These are phyloP conservation scores for Syrmaticus mikado DNA, from an alignment of 2,113 vertebrate genomes.

Conservation along the genomic window DNA sequence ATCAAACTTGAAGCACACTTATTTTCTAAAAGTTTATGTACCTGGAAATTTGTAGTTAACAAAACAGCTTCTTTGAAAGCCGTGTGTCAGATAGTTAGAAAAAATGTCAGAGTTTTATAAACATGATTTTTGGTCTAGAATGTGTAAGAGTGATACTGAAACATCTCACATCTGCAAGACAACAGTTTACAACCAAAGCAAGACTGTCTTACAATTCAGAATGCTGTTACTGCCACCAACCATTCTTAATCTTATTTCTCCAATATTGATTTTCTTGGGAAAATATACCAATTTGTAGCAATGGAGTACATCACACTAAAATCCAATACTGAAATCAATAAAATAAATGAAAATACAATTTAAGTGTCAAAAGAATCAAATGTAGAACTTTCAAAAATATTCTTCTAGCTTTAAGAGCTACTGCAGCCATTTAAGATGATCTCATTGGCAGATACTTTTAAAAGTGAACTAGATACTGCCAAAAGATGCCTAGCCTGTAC, in stretches of 20 bases:
- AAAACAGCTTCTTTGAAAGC: not conserved
- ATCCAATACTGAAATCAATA: slow-evolving; percentile 59
- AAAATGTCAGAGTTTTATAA: not conserved
- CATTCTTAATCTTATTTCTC: not conserved
- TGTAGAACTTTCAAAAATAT: not conserved
- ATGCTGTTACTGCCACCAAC: not conserved
- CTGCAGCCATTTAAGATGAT: not conserved
- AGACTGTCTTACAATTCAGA: not conserved
- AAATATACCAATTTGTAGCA: slow-evolving; percentile 41
- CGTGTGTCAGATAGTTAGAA: not conserved
- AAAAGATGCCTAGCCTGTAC: not conserved
- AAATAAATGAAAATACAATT: slow-evolving; percentile 27
- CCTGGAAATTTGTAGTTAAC: not conserved
- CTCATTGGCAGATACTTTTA: not conserved
- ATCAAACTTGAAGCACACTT: not conserved
- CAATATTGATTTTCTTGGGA: slow-evolving; percentile 53
- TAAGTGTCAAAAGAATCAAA: not conserved
- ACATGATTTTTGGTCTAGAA: not conserved
- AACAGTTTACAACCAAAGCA: not conserved
- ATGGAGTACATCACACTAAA: not conserved
- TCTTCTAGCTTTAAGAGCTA: not conserved
- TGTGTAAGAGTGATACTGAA: not conserved
- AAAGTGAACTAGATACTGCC: not conserved
- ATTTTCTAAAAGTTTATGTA: not conserved
- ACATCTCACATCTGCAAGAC: not conserved